Evolutionary conservation across 2,888 invertebrate genomes (phyloP), one percentile per base, ranked within the genome.

Genomic region (Dendrolimus houi): DNA sequence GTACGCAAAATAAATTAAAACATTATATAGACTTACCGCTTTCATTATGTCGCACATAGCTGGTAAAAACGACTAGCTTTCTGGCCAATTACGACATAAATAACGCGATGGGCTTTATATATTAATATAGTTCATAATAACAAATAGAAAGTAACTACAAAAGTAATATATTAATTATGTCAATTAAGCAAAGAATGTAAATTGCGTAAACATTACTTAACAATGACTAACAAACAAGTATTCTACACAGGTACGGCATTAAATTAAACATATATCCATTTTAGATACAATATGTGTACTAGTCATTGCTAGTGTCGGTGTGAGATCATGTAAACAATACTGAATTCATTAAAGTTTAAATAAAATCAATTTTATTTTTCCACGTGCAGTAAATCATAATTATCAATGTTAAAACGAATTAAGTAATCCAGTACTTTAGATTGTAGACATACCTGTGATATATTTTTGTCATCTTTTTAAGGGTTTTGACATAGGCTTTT

Each of bases 11-110:
- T 29, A 29, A 29, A 29, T 29, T 29, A 29, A 29, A 29, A 6
- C 29, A 29, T 14, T 14, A 14, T 29, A 29, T 29, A 29, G 29
- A 62, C 72, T 71, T 62, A 76, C 75, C 68, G 70, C 61, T 71
- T 77, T 77, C 79, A 78, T 78, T 59, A 29, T 29, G 29, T 29
- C 29, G 29, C 29, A 29, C 29, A 29, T 6, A 29, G 29, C 29
- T 29, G 29, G 6, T 29, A 29, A 29, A 29, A 29, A 29, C 6
- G 29, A 29, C 29, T 29, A 29, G 6, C 29, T 29, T 29, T 6
- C 29, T 29, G 29, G 29, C 29, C 6, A 29, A 29, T 29, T 29
- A 29, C 29, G 29, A 29, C 29, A 29, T 29, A 29, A 29, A 29
- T 17, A 29, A 29, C 29, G 29, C 6, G 29, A 29, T 29, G 29